Evolutionary conservation across 2,888 invertebrate genomes (phyloP).

Genomic region (Eubasilissa splendida): DNA sequence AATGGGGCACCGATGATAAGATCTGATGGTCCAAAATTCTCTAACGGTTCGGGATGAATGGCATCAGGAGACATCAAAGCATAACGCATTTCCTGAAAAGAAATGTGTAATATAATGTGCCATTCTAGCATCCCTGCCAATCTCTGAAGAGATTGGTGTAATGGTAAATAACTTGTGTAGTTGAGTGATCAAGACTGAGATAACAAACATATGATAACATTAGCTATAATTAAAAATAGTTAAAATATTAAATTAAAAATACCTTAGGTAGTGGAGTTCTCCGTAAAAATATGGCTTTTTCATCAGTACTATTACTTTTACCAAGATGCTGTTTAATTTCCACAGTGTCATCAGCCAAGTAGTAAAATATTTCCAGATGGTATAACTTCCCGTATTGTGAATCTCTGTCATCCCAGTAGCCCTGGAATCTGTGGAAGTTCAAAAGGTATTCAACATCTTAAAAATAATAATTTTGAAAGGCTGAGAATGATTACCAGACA

Average conservation of each 20-base stretch:
- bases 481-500: neutral
- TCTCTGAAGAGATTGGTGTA: no score
- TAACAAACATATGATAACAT: no score
- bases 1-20: conserved; percentile 86
- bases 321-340: conserved; percentile 85
- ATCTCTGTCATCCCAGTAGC: conserved; percentile 91
- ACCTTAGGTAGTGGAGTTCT: conserved; percentile 86
- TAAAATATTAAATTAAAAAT: neutral
- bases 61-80: conserved; percentile 69
- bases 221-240: neutral
- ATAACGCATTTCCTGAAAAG: conserved; percentile 66
- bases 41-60: conserved; percentile 60
- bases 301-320: conserved; percentile 80
- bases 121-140: neutral
- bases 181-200: no score
- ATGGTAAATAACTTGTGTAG: no score
- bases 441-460: neutral
- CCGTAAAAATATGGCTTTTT: conserved; percentile 81
- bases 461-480: neutral
- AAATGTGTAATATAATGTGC: neutral
- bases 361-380: conserved; percentile 86
- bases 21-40: conserved; percentile 81
- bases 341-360: conserved; percentile 89
- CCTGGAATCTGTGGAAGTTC: conserved; percentile 77
- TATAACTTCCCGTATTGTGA: conserved; percentile 85